phyloP scores from a whole-genome alignment of 2,113 vertebrate species.

The Lasiurus cinereus region DNA sequence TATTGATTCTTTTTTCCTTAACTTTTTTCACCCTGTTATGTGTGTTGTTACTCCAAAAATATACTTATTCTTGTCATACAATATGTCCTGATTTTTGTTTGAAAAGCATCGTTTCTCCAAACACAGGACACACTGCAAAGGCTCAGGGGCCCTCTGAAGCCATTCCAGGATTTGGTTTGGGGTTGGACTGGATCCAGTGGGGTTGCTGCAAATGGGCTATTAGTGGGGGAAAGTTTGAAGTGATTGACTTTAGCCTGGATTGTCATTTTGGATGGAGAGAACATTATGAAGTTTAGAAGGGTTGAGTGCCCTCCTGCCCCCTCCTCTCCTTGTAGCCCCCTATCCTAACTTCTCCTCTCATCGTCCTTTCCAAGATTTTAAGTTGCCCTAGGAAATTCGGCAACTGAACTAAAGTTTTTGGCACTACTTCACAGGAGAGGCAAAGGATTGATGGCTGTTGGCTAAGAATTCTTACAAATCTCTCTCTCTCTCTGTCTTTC shows the following conservation, averaged over 20 bases:
- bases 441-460: background rate
- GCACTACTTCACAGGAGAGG: background rate
- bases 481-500: background rate
- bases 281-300: conserved; percentile 21
- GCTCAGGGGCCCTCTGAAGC: conserved; percentile 48
- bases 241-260: conserved; percentile 49
- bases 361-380: background rate
- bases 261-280: background rate
- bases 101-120: conserved; percentile 29
- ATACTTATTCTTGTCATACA: conserved; percentile 57
- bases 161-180: conserved; percentile 29
- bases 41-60: conserved; percentile 46
- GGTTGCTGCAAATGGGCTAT: background rate
- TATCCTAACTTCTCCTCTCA: background rate
- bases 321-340: background rate
- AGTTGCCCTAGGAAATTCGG: conserved; percentile 12
- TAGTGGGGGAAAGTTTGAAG: conserved; percentile 18
- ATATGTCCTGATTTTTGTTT: conserved; percentile 62
- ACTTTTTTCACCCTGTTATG: background rate
- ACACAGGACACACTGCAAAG: conserved; percentile 7
- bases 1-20: background rate
- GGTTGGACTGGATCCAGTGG: background rate
- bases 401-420: background rate
- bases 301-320: too few species aligned
- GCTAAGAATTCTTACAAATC: conserved; percentile 10